phyloP scores from a whole-genome alignment of 2,113 vertebrate species.

The Thamnaconus septentrionalis region DNA sequence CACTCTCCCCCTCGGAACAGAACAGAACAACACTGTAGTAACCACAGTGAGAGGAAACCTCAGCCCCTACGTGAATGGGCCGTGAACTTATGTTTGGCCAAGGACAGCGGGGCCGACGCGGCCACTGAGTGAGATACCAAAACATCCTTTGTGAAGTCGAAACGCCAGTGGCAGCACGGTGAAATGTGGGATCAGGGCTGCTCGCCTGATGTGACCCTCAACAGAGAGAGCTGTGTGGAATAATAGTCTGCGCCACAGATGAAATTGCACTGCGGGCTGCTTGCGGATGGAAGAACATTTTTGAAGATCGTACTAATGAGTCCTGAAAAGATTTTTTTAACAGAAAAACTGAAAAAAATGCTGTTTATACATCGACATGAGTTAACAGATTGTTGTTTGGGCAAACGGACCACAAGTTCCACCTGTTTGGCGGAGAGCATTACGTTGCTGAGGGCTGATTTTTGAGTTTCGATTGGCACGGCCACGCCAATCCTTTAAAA shows the following conservation, averaged over 20 bases:
- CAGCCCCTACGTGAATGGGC: slow-evolving; percentile 57
- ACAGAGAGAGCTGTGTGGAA: slow-evolving; percentile 32
- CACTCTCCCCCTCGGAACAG: not conserved
- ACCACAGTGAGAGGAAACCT: slow-evolving; percentile 47
- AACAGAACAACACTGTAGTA: slow-evolving; percentile 41
- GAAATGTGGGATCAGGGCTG: slow-evolving; percentile 21
- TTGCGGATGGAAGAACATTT: slow-evolving; percentile 17
- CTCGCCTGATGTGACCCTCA: slow-evolving; percentile 38
- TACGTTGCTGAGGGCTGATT: slow-evolving; percentile 38
- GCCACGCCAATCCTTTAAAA: slow-evolving; percentile 30
- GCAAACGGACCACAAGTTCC: slow-evolving; percentile 18
- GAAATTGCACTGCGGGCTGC: not conserved
- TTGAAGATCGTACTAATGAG: slow-evolving; percentile 1
- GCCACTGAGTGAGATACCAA: slow-evolving; percentile 37
- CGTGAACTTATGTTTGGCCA: slow-evolving; percentile 65
- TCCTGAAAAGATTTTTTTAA: slow-evolving; percentile 1
- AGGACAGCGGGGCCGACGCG: slow-evolving; percentile 24
- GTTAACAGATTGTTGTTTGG: slow-evolving; percentile 31
- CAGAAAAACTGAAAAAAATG: slow-evolving; percentile 18
- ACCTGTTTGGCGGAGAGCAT: slow-evolving; percentile 21
- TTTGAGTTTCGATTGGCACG: slow-evolving; percentile 43
- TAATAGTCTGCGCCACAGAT: slow-evolving; percentile 22
- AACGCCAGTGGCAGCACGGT: slow-evolving; percentile 40
- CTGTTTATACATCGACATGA: slow-evolving; percentile 28
- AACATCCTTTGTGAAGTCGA: slow-evolving; percentile 57